These are phyloP conservation scores for Zygaena filipendulae DNA, from an alignment of 2,888 invertebrate genomes.

Conservation along the genomic window DNA sequence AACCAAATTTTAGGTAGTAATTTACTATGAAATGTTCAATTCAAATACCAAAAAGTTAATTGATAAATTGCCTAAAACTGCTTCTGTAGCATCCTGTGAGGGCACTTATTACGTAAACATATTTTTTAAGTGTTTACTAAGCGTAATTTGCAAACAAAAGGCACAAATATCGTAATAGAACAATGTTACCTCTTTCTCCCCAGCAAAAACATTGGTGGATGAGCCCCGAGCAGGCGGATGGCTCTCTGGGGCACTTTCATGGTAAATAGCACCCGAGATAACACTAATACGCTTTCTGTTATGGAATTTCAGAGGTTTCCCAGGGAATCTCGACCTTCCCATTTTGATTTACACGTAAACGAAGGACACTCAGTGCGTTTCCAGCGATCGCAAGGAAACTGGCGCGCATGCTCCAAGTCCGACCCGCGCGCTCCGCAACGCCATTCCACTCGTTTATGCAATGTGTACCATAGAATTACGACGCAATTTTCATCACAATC, in stretches of 20 bases:
- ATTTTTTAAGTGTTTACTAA: too few species aligned
- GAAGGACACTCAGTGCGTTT: conserved; percentile 67
- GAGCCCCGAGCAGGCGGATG: conserved; percentile 54
- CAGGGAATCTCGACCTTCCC: conserved; percentile 88
- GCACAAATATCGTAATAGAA: too few species aligned
- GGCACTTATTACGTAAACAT: conserved; percentile 61
- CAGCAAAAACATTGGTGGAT: conserved; percentile 54
- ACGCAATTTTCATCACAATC: conserved; percentile 58
- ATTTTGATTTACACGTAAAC: conserved; percentile 71
- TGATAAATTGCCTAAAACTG: too few species aligned
- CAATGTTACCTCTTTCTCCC: conserved; percentile 64
- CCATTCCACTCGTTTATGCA: conserved; percentile 67
- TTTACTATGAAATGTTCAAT: too few species aligned
- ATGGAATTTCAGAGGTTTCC: conserved; percentile 88
- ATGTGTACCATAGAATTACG: conserved; percentile 62
- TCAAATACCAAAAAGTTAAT: too few species aligned
- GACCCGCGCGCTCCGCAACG: conserved; percentile 66
- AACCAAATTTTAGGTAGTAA: too few species aligned
- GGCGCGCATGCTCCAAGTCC: conserved; percentile 60
- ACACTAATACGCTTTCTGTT: conserved; percentile 88
- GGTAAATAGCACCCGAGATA: conserved; percentile 71
- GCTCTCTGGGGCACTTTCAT: conserved; percentile 56
- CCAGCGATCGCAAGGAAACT: conserved; percentile 57
- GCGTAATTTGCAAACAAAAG: too few species aligned
- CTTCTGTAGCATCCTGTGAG: too few species aligned